Percentiles rank a stretch among this genome's conserved stretches.
phyloP scores from a whole-genome alignment of 2,888 invertebrate genomes.

The Scelioninae gen. 2 region DNA sequence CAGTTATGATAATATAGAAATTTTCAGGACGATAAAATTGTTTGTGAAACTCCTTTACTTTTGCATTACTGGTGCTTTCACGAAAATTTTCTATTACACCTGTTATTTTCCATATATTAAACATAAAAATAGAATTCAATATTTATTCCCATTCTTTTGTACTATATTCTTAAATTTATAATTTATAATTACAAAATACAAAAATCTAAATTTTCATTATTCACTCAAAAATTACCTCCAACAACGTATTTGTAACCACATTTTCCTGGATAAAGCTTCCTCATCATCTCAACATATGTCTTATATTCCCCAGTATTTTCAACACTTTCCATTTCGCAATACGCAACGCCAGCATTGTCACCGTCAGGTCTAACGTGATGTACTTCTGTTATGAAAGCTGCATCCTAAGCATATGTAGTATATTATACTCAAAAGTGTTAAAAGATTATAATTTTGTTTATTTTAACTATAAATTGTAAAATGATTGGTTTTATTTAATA shows the following conservation, averaged over 20 bases:
- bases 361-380: slow-evolving; percentile 93
- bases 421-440: too few relatives aligned
- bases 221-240: slow-evolving; percentile 78
- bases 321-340: slow-evolving; percentile 94
- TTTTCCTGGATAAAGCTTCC: slow-evolving; percentile 86
- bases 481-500: too few relatives aligned
- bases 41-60: slow-evolving; percentile 89
- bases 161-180: too few relatives aligned
- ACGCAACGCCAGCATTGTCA: slow-evolving; percentile 95
- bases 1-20: slow-evolving; percentile 88
- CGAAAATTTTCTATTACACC: slow-evolving; percentile 87
- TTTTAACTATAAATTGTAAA: too few relatives aligned
- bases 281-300: slow-evolving; percentile 80
- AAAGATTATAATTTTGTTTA: too few relatives aligned
- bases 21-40: slow-evolving; percentile 93
- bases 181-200: too few relatives aligned
- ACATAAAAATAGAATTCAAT: too few relatives aligned
- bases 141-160: too few relatives aligned
- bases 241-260: slow-evolving; percentile 91
- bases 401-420: slow-evolving; percentile 78
- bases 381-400: slow-evolving; percentile 91
- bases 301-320: slow-evolving; percentile 88
- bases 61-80: slow-evolving; percentile 86
- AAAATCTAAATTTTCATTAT: too few relatives aligned
- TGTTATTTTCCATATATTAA: slow-evolving; percentile 32